A percentile compares a stretch with the other conserved stretches of the same genome.
Evolutionary conservation across 1,140 invertebrate species (phyloP).

Genomic region (Diorhabda carinulata): DNA sequence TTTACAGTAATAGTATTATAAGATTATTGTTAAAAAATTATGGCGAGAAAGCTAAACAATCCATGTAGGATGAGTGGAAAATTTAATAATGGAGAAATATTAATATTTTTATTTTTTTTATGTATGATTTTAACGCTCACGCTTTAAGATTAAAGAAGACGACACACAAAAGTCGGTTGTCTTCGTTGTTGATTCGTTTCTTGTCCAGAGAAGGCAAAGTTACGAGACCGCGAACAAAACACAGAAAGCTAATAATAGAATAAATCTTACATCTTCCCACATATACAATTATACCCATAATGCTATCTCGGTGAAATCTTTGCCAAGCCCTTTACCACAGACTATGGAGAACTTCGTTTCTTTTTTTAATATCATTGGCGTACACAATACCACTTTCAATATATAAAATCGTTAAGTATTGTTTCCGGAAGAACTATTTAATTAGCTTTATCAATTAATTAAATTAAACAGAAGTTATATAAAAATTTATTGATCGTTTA

Average conservation of each 20-base stretch:
- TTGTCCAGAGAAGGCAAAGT: conserved; percentile 8
- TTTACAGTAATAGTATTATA: too few relatives aligned
- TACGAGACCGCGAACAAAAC: conserved; percentile 15
- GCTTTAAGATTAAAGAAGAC: neutral
- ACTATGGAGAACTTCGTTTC: neutral
- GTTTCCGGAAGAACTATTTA: too few relatives aligned
- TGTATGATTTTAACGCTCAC: too few relatives aligned
- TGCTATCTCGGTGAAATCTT: conserved; percentile 17
- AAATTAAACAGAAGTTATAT: too few relatives aligned
- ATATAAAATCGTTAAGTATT: too few relatives aligned
- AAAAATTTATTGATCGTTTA: too few relatives aligned
- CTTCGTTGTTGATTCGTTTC: conserved; percentile 5
- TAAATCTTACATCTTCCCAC: conserved; percentile 19
- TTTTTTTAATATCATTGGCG: neutral
- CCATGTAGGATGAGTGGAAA: too few relatives aligned
- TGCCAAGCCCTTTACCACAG: conserved; percentile 15
- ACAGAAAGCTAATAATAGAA: conserved; percentile 19
- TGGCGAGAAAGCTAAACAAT: too few relatives aligned
- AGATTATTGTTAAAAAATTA: too few relatives aligned
- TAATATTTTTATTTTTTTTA: too few relatives aligned
- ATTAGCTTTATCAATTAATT: too few relatives aligned
- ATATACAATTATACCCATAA: conserved; percentile 10
- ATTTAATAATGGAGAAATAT: too few relatives aligned
- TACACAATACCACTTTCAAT: neutral
- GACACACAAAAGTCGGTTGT: conserved; percentile 4